phyloP scores from a whole-genome alignment of 2,888 invertebrate genomes.

The Aleiodes leptofemur region DNA sequence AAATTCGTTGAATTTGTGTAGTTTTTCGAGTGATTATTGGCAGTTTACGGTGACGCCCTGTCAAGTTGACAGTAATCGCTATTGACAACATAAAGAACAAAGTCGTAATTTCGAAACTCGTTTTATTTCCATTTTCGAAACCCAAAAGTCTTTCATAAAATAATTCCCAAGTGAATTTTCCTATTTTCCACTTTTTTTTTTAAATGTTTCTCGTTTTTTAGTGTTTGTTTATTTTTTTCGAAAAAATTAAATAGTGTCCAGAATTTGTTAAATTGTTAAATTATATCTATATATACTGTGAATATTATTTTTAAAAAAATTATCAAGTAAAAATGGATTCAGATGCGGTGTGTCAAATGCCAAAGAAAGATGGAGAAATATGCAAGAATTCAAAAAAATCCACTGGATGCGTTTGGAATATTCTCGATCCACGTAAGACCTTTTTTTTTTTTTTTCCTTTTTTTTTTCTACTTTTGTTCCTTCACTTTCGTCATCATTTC shows the following conservation, averaged over 20 bases:
- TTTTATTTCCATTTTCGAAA: too few relatives aligned
- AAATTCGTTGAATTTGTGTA: neutral
- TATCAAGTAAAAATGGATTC: constrained; percentile 38
- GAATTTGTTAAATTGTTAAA: too few relatives aligned
- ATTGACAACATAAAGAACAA: neutral
- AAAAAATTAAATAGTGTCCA: too few relatives aligned
- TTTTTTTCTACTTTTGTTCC: neutral
- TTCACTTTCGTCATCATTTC: neutral
- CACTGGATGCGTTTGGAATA: constrained; percentile 74
- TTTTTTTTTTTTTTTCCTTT: constrained; percentile 52
- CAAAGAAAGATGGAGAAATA: constrained; percentile 52
- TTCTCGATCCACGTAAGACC: constrained; percentile 77
- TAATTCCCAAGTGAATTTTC: too few relatives aligned
- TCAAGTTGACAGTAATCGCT: neutral
- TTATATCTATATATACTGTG: too few relatives aligned
- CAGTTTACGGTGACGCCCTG: neutral
- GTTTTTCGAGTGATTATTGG: neutral
- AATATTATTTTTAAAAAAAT: too few relatives aligned
- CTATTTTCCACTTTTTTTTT: too few relatives aligned
- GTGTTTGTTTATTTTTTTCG: too few relatives aligned
- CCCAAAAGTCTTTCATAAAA: too few relatives aligned
- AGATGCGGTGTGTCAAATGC: constrained; percentile 51
- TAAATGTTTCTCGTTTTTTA: too few relatives aligned
- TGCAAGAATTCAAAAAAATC: constrained; percentile 60
- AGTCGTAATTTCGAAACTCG: too few relatives aligned